Base-by-base conservation (phyloP, 2,113 vertebrate genomes). In the Aplodontia rufa region DNA sequence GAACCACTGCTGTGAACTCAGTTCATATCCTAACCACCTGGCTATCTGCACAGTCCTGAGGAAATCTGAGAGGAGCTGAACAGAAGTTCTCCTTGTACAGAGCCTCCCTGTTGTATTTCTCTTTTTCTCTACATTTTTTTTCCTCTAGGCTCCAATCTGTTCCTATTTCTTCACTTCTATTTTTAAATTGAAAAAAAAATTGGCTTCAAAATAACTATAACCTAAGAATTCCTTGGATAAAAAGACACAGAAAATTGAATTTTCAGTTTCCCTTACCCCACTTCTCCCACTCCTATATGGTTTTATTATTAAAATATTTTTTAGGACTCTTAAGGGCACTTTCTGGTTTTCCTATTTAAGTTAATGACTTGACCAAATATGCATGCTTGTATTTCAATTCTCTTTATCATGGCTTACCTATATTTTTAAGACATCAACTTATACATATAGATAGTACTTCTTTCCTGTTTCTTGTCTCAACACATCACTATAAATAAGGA, bases 111-210 rank as follows among this genome's bases (percentile, higher is more conserved):
- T 8, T 83, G 40, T 37, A 45, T 5, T 71, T 81, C 74, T 93
- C n/a, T 87, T 28, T 68, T 51, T 26, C 51, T 92, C 58, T 49
- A n/a, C 6, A 45, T 76, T 89, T 72, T 78, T 91, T 80, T 90
- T 2, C 37, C 53, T 87, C 32, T 79, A 79, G 85, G 86, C 74
- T 89, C 78, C 96, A 97, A 95, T 96, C 95, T 97, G 97, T 83
- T 96, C 74, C 85, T 92, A 45, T 90, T 97, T 95, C 94, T 93
- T 92, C 79, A 66, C 82, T 96, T 97, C 97, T 97, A 97, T 97
- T 97, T 97, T 97, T 97, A 97, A 95, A 74, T 16, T 64, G 79
- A 81, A 96, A 92, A 71, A 92, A 66, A 6, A 82, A 95, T 86
- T 55, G 58, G 81, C 91, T 93, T 88, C 64, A 89, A 89, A 96